Evolutionary conservation across 2,113 vertebrate species (phyloP), one percentile per base, ranked within the genome.

Genomic region (Vireo altiloquus): DNA sequence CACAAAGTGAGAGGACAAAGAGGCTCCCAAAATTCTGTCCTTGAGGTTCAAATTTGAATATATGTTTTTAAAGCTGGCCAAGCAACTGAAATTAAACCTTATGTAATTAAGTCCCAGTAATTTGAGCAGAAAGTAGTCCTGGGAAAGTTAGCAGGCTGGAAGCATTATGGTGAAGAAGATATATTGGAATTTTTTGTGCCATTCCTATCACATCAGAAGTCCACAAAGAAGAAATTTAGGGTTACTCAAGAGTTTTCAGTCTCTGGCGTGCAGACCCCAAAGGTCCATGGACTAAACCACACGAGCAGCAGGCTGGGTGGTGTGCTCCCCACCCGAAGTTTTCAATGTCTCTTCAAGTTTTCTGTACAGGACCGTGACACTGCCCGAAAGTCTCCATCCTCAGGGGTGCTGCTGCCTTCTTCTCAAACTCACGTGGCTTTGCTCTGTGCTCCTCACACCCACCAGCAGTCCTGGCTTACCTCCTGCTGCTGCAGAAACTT

Each of bases 401-500:
- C 91, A 90, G 42, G 70, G 63, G 63, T 2, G 64, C 33, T 12
- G 83, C 86, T 60, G 89, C 76, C 63, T 69, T 95, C 94, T 88
- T 97, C 92, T 78, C 23, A 1, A 71, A 37, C 16, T 47, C 4
- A 10, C 5, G 33, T 75, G 69, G 86, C 76, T 90, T 70, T 75
- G 42, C 37, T 91, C 64, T 90, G 72, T 63, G 80, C 30, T 95
- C 69, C 89, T 92, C 20, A 78, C n/a, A 81, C 92, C 80, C 94
- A 93, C 76, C 80, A 94, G 95, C 82, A 84, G 94, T 95, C 89
- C 92, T 97, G 91, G 72, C 95, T 97, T 97, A 94, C 91, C 96
- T 97, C 94, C 86, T 87, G 86, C 86, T 92, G 82, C 92, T 90
- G 95, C 94, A 97, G 96, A 96, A 95, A 96, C 94, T 87, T 96